Base-by-base conservation (phyloP, 2,888 invertebrate genomes). In the Agelastica alni region DNA sequence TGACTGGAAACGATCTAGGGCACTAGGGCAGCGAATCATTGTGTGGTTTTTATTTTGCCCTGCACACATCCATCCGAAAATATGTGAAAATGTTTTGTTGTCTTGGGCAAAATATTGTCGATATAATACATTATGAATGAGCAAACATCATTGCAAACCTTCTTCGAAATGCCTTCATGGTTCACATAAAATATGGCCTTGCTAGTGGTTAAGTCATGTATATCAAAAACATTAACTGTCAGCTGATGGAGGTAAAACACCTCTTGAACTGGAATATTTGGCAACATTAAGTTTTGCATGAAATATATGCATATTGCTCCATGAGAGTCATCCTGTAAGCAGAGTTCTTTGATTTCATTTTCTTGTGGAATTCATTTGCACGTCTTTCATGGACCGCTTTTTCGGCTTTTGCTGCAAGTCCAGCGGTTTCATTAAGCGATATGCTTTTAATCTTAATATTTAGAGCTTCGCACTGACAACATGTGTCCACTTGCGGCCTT, bases 1-100 rank as follows among this genome's bases (percentile, higher is more conserved):
- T 44, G 20, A 26, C 41, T 41, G n/a, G 28, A 41, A 31, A 22
- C 22, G 22, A 6, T 7, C 22, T 31, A n/a, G n/a, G 9, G 2
- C 10, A 31, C n/a, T 4, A 31, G 12, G 12, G n/a, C 9, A 4
- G 1, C 61, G 49, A 14, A 59, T 36, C 30, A 55, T 22, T 10
- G 43, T 49, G 14, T 62, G 51, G 17, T 60, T 62, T 20, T 51
- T 47, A 30, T 62, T 60, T 47, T 62, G 60, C 28, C 56, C 56
- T 7, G 39, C 30, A 36, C n/a, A n/a, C 58, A 62, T 20, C 51
- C 51, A 22, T 60, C 60, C 32, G 55, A 57, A 46, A 58, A 59
- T n/a, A 39, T 7, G 7, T 39, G 41, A 3, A 18, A 12, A 18
- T 39, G 2, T 39, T 18, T n/a, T 6, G 7, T 7, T 18, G 9